Conservation (phyloP, 2,888 invertebrate genomes). For the Clepsis dumicolana region DNA sequence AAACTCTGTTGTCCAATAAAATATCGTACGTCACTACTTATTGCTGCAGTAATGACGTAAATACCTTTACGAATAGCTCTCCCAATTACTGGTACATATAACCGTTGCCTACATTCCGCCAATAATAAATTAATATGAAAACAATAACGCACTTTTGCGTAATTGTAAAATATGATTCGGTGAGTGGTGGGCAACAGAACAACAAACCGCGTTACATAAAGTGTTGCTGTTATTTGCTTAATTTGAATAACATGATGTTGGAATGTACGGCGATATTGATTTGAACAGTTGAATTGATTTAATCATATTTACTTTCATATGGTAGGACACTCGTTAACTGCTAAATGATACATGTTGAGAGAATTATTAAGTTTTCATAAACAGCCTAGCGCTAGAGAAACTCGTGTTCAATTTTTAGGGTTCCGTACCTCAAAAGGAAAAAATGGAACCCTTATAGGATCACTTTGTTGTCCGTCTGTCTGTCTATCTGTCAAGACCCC, state of each 20-base stretch:
- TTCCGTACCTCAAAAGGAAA: no score
- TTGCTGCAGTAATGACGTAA: neutral
- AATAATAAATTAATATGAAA: conserved; percentile 46
- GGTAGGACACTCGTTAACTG: neutral
- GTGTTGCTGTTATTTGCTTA: conserved; percentile 66
- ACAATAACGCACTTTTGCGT: conserved; percentile 53
- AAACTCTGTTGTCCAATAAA: no score
- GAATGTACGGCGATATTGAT: neutral
- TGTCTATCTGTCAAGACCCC: no score
- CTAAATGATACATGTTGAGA: neutral
- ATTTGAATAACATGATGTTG: conserved; percentile 42
- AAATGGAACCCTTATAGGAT: no score
- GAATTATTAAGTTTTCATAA: no score
- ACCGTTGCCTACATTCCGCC: conserved; percentile 15
- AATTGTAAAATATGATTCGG: conserved; percentile 67
- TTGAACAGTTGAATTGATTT: conserved; percentile 6
- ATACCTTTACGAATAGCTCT: neutral
- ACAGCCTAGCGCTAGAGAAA: no score
- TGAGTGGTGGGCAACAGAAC: conserved; percentile 44
- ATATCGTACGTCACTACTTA: no score
- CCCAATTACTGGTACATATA: conserved; percentile 1
- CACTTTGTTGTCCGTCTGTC: no score
- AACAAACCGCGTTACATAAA: conserved; percentile 64
- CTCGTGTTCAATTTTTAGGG: no score
- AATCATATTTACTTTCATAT: neutral